A percentile compares a stretch with the other conserved stretches of the same genome.
phyloP scores from a whole-genome alignment of 2,113 vertebrate genomes.

The Drymodes brunneopygia region DNA sequence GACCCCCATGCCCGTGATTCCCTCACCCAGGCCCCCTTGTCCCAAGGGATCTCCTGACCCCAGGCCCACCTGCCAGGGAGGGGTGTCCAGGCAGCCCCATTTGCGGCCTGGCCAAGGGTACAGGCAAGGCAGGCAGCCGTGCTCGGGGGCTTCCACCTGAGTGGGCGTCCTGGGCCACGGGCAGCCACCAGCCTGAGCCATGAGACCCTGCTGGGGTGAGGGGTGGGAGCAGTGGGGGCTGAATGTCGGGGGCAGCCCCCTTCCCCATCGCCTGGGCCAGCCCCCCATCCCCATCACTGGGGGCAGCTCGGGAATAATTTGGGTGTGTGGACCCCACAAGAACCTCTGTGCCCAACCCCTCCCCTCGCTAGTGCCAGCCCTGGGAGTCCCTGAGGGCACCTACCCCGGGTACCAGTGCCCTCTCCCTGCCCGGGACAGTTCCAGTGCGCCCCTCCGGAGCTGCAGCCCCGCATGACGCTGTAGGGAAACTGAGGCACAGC shows the following conservation, averaged over 20 bases:
- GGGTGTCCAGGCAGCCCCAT: neutral
- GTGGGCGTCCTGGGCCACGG: neutral
- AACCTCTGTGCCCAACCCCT: neutral
- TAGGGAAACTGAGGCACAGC: constrained; percentile 20
- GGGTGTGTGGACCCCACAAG: no score
- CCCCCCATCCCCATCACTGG: neutral
- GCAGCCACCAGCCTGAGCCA: neutral
- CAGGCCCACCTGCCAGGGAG: neutral
- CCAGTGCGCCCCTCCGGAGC: neutral
- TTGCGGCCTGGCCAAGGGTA: neutral
- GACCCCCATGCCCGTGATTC: neutral
- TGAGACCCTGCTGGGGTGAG: rapidly evolving
- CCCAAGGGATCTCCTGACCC: neutral
- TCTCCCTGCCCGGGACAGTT: neutral
- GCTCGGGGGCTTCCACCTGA: neutral
- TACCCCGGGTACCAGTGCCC: neutral
- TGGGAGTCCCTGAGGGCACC: neutral
- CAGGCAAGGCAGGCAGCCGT: neutral
- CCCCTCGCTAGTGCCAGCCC: neutral
- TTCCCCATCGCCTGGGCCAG: neutral
- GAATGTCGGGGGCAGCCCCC: rapidly evolving
- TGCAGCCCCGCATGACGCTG: neutral
- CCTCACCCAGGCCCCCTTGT: no score
- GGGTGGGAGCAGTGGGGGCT: neutral
- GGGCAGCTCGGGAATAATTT: neutral